Percentiles rank a stretch among this genome's conserved stretches.
Evolutionary conservation across 2,888 invertebrate species (phyloP).

Genomic region (Athetis lepigone): DNA sequence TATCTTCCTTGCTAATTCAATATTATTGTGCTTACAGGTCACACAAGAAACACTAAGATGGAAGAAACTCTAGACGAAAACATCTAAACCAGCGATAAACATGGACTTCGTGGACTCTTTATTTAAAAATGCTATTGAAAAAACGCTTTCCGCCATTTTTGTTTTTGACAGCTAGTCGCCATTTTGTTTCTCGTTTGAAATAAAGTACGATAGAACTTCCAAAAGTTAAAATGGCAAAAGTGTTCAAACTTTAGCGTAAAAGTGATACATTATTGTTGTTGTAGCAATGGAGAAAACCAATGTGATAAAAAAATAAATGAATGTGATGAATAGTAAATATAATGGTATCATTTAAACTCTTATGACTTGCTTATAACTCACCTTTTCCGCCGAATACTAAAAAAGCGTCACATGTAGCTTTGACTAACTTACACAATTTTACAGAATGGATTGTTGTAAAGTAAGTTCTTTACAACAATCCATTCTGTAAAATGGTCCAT

Average conservation of each 20-base stretch:
- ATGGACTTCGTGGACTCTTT: constrained; percentile 15
- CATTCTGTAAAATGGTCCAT: no score
- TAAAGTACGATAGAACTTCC: no score
- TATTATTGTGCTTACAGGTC: constrained; percentile 22
- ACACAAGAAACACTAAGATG: constrained; percentile 40
- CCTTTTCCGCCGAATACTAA: no score
- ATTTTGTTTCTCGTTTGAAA: constrained; percentile 7
- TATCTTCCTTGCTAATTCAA: constrained; percentile 3
- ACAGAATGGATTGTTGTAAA: no score
- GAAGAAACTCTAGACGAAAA: background rate
- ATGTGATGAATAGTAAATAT: constrained; percentile 1
- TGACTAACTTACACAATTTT: no score
- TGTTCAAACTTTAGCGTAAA: constrained; percentile 17
- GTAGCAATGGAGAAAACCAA: constrained; percentile 12
- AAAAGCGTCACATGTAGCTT: no score
- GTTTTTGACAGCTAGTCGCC: background rate
- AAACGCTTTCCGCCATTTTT: constrained; percentile 10
- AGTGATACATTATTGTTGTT: constrained; percentile 7
- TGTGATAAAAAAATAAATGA: constrained; percentile 47
- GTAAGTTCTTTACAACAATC: no score
- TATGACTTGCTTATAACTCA: no score
- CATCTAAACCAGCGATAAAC: background rate
- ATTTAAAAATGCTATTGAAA: constrained; percentile 19
- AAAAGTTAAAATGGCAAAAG: constrained; percentile 21
- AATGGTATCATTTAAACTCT: background rate